These are phyloP conservation scores for Lagria hirta DNA, from an alignment of 2,888 invertebrate species.

Conservation along the genomic window DNA sequence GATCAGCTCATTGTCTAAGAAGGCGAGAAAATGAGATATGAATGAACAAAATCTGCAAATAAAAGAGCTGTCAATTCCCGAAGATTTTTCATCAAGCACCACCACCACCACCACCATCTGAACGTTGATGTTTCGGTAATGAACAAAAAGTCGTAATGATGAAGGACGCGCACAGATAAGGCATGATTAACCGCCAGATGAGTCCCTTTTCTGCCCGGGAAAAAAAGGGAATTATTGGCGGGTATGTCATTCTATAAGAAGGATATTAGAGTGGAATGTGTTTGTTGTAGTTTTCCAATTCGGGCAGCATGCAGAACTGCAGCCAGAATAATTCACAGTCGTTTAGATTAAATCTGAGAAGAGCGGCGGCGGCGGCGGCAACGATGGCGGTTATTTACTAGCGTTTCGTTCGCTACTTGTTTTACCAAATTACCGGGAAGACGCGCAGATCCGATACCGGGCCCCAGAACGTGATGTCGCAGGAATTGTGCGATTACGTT, in stretches of 20 bases:
- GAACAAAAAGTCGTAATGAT: constrained; percentile 55
- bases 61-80: constrained; percentile 55
- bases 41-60: constrained; percentile 55
- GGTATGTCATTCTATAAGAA: no score
- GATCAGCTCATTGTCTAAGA: constrained; percentile 50
- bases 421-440: constrained; percentile 52
- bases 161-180: constrained; percentile 50
- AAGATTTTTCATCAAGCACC: constrained; percentile 56
- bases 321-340: constrained; percentile 50
- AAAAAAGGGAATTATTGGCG: constrained; percentile 4
- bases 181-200: constrained; percentile 53
- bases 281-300: no score
- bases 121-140: constrained; percentile 53
- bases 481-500: constrained; percentile 42
- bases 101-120: no score
- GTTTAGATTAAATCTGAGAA: constrained; percentile 50
- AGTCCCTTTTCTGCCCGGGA: constrained; percentile 36
- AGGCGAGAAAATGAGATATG: constrained; percentile 54
- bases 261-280: no score
- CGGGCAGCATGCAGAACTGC: constrained; percentile 45
- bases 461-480: constrained; percentile 48
- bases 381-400: constrained; percentile 39
- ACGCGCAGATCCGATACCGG: constrained; percentile 44
- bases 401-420: constrained; percentile 51
- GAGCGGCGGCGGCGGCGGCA: constrained; percentile 27